Evolutionary conservation across 2,797 vertebrate species (phyloP).

Genomic region (Rhynchotus rufescens): DNA sequence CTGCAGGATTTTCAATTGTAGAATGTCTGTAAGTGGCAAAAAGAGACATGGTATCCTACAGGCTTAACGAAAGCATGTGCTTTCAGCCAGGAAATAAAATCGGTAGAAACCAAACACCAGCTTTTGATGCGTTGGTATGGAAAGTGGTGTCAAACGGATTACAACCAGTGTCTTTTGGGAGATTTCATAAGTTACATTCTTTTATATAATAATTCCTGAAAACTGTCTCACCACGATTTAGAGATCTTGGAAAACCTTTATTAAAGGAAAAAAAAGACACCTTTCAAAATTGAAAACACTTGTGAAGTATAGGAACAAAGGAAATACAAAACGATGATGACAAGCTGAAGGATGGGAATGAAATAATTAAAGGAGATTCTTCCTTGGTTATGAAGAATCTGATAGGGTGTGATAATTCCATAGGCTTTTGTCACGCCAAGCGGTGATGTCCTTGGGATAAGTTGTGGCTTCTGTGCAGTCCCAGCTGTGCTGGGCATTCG

Average conservation of each 20-base stretch:
- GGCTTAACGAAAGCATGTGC: not conserved
- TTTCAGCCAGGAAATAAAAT: constrained; percentile 22
- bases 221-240: not conserved
- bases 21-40: not conserved
- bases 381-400: constrained; percentile 24
- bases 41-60: not conserved
- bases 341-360: not conserved
- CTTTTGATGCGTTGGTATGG: constrained; percentile 23
- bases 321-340: not conserved
- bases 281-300: constrained; percentile 20
- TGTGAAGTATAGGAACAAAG: constrained; percentile 38
- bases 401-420: not conserved
- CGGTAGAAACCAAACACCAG: not conserved
- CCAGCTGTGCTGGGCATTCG: not conserved
- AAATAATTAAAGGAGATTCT: constrained; percentile 39
- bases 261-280: not conserved
- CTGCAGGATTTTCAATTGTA: not conserved
- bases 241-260: constrained; percentile 5
- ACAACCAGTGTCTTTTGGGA: not conserved
- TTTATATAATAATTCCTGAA: constrained; percentile 8
- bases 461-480: not conserved
- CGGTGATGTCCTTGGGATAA: not conserved
- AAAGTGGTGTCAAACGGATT: not conserved
- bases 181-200: constrained; percentile 29
- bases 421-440: not conserved